phyloP scores from a whole-genome alignment of 2,797 vertebrate species.

The Amblyraja radiata region DNA sequence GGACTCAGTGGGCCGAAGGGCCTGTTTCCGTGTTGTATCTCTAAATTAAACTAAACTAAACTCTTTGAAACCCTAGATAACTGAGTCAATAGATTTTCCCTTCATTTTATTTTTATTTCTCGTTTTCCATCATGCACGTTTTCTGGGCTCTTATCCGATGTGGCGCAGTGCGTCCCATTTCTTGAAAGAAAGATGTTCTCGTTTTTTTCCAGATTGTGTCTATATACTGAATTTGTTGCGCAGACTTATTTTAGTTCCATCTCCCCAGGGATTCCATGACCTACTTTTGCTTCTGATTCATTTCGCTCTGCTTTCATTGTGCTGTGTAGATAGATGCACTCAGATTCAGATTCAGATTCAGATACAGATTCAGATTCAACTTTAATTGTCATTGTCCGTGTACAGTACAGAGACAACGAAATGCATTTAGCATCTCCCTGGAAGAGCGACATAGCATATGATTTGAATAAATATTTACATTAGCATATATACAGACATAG shows the following conservation, averaged over 20 bases:
- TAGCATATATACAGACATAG: too few relatives aligned
- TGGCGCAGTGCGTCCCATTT: not conserved
- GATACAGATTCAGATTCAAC: too few relatives aligned
- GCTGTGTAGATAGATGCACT: not conserved
- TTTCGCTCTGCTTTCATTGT: not conserved
- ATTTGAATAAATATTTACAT: too few relatives aligned
- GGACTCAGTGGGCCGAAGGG: too few relatives aligned
- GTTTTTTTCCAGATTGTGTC: not conserved
- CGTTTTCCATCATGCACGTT: not conserved
- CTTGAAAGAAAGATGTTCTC: not conserved
- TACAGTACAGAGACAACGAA: too few relatives aligned
- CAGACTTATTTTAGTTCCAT: conserved; percentile 7
- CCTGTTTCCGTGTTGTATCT: too few relatives aligned
- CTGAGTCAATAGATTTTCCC: not conserved
- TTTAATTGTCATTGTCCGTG: too few relatives aligned
- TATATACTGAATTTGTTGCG: not conserved
- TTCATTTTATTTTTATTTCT: not conserved
- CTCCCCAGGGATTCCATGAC: not conserved
- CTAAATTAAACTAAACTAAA: too few relatives aligned
- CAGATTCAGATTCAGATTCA: too few relatives aligned
- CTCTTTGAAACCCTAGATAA: not conserved
- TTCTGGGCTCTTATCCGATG: not conserved
- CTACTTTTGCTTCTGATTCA: not conserved
- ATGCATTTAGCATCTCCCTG: too few relatives aligned
- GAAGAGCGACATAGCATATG: too few relatives aligned